Percentiles rank a stretch among this genome's conserved stretches.
These are phyloP conservation scores for Apis mellifera DNA, from an alignment of 1,140 invertebrate species.

Conservation along the genomic window DNA sequence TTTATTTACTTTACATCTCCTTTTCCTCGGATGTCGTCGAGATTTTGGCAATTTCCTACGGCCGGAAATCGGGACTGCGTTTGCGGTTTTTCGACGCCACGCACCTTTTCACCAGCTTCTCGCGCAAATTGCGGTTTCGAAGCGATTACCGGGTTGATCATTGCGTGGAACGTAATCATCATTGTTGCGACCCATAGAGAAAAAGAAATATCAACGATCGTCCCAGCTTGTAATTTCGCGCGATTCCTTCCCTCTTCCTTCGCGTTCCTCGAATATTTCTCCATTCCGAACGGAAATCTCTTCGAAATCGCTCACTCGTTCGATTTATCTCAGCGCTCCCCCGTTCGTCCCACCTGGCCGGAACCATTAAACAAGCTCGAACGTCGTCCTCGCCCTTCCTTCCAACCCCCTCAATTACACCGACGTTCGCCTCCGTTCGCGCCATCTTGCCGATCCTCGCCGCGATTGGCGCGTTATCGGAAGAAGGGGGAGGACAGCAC, in stretches of 20 bases:
- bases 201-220: constrained; percentile 18
- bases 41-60: constrained; percentile 39
- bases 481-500: not conserved
- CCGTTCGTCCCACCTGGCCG: not conserved
- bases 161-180: constrained; percentile 27
- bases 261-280: constrained; percentile 16
- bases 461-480: not conserved
- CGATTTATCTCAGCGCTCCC: too few species aligned
- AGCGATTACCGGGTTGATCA: constrained; percentile 11
- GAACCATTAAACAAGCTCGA: not conserved
- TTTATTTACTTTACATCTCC: not conserved
- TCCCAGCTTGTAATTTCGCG: constrained; percentile 28
- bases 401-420: not conserved
- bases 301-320: too few species aligned
- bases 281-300: not conserved
- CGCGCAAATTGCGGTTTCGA: constrained; percentile 43
- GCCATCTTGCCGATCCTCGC: not conserved
- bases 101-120: not conserved
- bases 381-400: not conserved
- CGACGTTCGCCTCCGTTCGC: not conserved
- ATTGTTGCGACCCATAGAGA: constrained; percentile 14
- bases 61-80: constrained; percentile 19
- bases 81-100: constrained; percentile 33
- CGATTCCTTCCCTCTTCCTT: constrained; percentile 20
- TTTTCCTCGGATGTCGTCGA: constrained; percentile 17